phyloP scores from a whole-genome alignment of 2,113 vertebrate species.

The Sinocyclocheilus grahami region DNA sequence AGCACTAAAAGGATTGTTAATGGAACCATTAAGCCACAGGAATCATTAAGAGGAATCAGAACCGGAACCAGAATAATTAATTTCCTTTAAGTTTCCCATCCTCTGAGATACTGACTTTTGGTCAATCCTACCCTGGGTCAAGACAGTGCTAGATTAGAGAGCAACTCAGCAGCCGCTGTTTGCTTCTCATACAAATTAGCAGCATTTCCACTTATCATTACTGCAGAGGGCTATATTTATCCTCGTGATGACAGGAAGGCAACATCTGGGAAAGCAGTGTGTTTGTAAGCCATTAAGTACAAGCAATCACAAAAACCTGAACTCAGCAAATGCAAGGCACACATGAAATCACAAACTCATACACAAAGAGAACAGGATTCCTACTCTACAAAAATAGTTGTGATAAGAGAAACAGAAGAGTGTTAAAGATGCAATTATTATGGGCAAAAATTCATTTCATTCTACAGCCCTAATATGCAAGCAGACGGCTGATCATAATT shows the following conservation, averaged over 20 bases:
- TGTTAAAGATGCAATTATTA: conserved; percentile 9
- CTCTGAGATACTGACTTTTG: background rate
- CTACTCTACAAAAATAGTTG: background rate
- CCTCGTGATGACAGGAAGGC: background rate
- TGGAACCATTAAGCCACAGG: background rate
- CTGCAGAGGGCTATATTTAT: conserved; percentile 1
- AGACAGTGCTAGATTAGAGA: background rate
- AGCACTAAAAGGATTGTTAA: background rate
- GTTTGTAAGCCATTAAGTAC: background rate
- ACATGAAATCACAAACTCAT: background rate
- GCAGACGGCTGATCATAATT: background rate
- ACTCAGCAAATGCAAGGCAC: background rate
- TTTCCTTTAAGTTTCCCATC: background rate
- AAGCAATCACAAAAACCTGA: background rate
- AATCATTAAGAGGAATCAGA: background rate
- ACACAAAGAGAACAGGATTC: background rate
- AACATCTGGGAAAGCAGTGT: conserved; percentile 7
- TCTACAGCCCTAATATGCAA: background rate
- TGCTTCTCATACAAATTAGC: conserved; percentile 4
- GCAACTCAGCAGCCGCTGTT: background rate
- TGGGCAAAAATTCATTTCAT: background rate
- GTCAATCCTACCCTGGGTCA: background rate
- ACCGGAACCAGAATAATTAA: background rate
- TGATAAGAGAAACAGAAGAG: background rate
- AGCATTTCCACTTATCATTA: background rate